Percentiles rank a stretch among this genome's conserved stretches.
Evolutionary conservation across 2,888 invertebrate genomes (phyloP).

Genomic region (Esperia sulphurella): DNA sequence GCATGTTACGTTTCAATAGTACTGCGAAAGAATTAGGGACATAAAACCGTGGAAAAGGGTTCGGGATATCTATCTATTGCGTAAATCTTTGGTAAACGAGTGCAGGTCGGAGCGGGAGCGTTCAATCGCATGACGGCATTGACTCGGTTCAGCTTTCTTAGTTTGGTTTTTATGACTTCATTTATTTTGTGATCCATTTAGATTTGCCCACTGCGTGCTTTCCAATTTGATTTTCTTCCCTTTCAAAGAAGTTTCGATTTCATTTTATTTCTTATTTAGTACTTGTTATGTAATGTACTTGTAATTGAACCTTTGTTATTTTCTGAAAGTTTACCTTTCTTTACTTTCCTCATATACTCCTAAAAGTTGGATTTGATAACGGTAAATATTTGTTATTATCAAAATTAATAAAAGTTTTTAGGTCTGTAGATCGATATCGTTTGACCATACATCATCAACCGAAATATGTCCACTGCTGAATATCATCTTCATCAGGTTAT

Average conservation of each 20-base stretch:
- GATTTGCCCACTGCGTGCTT: not conserved
- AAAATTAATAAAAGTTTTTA: too few relatives aligned
- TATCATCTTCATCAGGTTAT: too few relatives aligned
- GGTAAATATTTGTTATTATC: too few relatives aligned
- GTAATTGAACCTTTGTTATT: too few relatives aligned
- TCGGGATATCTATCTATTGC: slow-evolving; percentile 26
- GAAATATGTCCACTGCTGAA: too few relatives aligned
- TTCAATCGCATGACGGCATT: not conserved
- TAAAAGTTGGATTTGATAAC: not conserved
- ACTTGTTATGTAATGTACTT: too few relatives aligned
- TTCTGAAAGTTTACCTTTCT: too few relatives aligned
- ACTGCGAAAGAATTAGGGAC: slow-evolving; percentile 41
- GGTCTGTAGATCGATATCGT: too few relatives aligned
- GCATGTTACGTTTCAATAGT: slow-evolving; percentile 36
- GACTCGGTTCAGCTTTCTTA: slow-evolving; percentile 4
- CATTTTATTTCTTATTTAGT: not conserved
- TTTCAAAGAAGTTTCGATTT: not conserved
- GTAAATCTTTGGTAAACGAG: slow-evolving; percentile 36
- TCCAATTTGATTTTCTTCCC: not conserved
- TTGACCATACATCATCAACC: too few relatives aligned
- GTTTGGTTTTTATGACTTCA: slow-evolving; percentile 8
- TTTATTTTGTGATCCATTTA: slow-evolving; percentile 2
- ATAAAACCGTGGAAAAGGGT: slow-evolving; percentile 54
- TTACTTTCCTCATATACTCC: not conserved
- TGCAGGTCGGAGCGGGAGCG: not conserved